phyloP scores from a whole-genome alignment of 2,888 invertebrate genomes.

The Agriopis marginaria region DNA sequence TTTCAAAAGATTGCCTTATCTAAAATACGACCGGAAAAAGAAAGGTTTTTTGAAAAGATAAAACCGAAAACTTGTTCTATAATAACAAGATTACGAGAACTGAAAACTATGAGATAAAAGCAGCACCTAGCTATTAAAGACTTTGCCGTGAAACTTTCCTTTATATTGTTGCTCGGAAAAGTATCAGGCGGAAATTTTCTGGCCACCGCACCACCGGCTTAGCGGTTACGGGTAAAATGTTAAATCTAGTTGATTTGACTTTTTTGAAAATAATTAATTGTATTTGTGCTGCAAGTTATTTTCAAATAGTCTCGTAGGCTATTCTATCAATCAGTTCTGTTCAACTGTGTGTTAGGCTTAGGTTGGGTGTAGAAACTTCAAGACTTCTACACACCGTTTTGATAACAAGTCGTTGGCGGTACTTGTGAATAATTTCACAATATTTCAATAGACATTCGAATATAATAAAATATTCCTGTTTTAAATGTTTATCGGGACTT shows the following conservation, averaged over 20 bases:
- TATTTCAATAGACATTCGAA: no score
- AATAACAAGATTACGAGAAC: slow-evolving; percentile 35
- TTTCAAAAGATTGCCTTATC: not conserved
- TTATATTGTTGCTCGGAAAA: slow-evolving; percentile 33
- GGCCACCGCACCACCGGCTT: slow-evolving; percentile 20
- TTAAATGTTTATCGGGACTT: no score
- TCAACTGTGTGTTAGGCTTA: no score
- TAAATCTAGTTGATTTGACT: not conserved
- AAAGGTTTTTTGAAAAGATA: slow-evolving; percentile 26
- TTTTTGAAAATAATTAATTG: not conserved
- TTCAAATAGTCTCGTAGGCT: no score
- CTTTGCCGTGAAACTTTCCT: slow-evolving; percentile 33
- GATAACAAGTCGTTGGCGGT: no score
- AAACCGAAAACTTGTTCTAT: slow-evolving; percentile 36
- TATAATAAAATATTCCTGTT: no score
- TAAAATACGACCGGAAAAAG: slow-evolving; percentile 7
- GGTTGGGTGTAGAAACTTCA: no score
- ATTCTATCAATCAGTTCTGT: no score
- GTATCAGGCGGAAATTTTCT: slow-evolving; percentile 31
- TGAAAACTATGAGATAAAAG: slow-evolving; percentile 41
- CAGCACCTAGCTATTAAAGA: slow-evolving; percentile 33
- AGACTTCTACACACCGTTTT: no score
- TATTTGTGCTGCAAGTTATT: no score
- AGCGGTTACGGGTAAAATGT: slow-evolving; percentile 18
- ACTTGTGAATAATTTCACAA: no score